phyloP scores from a whole-genome alignment of 1,140 invertebrate species.

The Ceratina japonica region DNA sequence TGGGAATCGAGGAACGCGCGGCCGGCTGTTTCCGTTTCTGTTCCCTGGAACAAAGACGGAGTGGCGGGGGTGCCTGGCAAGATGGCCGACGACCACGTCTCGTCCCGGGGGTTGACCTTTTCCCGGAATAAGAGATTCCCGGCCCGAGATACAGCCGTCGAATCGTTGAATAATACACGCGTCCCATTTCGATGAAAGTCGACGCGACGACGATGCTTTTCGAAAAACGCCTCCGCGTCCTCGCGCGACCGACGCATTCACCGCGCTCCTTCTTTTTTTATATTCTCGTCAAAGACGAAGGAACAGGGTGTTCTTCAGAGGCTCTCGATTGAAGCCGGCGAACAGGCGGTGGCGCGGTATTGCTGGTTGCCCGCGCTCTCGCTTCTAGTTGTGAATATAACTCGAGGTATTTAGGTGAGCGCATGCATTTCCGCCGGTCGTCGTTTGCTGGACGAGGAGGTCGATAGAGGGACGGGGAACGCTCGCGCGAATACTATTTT shows the following conservation, averaged over 20 bases:
- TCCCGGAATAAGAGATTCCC: slow-evolving; percentile 15
- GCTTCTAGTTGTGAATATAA: slow-evolving; percentile 57
- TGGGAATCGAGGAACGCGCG: slow-evolving; percentile 58
- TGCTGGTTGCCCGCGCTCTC: slow-evolving; percentile 9
- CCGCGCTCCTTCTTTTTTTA: too few relatives aligned
- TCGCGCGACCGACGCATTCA: background rate
- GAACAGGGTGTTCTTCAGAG: too few relatives aligned
- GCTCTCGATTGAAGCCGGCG: too few relatives aligned
- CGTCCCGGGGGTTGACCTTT: slow-evolving; percentile 36
- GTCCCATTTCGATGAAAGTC: background rate
- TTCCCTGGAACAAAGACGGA: slow-evolving; percentile 42
- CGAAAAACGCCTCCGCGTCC: background rate
- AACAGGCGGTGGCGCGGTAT: background rate
- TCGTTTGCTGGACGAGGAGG: slow-evolving; percentile 32
- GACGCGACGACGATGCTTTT: background rate
- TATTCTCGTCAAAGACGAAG: too few relatives aligned
- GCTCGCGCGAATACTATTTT: slow-evolving; percentile 14
- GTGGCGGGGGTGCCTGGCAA: slow-evolving; percentile 54
- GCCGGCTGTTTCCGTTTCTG: slow-evolving; percentile 34
- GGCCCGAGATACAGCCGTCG: slow-evolving; percentile 9
- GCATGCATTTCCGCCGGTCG: slow-evolving; percentile 63
- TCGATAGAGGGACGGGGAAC: slow-evolving; percentile 20
- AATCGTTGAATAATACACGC: slow-evolving; percentile 1
- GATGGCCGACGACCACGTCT: slow-evolving; percentile 48
- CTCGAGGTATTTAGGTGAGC: slow-evolving; percentile 69